Evolutionary conservation across 2,888 invertebrate genomes (phyloP).

Genomic region (Tipula confusa): DNA sequence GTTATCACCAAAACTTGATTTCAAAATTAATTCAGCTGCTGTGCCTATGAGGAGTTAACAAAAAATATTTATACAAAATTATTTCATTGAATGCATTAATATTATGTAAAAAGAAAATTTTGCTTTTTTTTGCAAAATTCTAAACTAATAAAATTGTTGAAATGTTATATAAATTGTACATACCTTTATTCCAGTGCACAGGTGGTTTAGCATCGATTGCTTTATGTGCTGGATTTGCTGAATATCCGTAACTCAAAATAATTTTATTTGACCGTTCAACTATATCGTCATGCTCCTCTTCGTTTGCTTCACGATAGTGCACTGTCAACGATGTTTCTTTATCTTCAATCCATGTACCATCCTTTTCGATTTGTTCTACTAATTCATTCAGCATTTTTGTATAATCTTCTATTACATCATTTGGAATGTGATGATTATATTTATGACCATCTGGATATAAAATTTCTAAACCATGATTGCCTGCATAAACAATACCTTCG

Average conservation of each 20-base stretch:
- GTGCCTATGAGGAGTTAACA: constrained; percentile 51
- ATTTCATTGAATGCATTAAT: not conserved
- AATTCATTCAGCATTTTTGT: constrained; percentile 58
- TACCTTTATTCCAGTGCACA: constrained; percentile 75
- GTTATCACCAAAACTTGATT: constrained; percentile 66
- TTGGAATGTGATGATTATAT: constrained; percentile 67
- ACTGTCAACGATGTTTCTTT: constrained; percentile 67
- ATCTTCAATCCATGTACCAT: constrained; percentile 73
- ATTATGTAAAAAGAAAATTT: not conserved
- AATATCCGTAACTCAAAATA: constrained; percentile 61
- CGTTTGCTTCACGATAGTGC: constrained; percentile 66
- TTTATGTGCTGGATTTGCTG: constrained; percentile 62
- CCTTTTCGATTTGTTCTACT: constrained; percentile 61
- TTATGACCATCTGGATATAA: constrained; percentile 67
- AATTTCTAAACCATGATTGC: constrained; percentile 71
- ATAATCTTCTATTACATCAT: constrained; percentile 60
- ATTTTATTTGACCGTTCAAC: constrained; percentile 56
- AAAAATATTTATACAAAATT: not conserved
- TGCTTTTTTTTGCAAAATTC: not conserved
- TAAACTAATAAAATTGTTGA: not conserved
- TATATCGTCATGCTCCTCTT: constrained; percentile 54
- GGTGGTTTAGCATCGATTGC: constrained; percentile 74
- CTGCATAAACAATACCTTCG: constrained; percentile 61
- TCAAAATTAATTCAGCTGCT: constrained; percentile 67
- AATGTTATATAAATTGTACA: too few species aligned